phyloP scores from a whole-genome alignment of 2,888 invertebrate species.

The Hermaeophaga mercurialis region DNA sequence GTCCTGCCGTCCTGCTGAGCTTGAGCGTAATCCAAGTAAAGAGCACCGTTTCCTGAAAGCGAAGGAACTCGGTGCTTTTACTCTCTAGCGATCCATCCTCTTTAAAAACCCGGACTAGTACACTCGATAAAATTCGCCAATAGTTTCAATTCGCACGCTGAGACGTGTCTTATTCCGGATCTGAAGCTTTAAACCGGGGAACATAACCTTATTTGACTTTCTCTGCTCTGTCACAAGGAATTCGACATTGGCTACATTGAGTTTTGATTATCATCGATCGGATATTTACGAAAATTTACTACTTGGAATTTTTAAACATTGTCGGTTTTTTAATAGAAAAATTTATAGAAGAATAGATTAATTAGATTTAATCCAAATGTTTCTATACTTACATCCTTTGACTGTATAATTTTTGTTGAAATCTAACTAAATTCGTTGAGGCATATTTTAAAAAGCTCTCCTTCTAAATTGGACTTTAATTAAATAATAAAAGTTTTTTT shows the following conservation, averaged over 20 bases:
- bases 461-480: too few relatives aligned
- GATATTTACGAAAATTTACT: constrained; percentile 10
- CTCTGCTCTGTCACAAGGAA: constrained; percentile 12
- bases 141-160: constrained; percentile 35
- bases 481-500: too few relatives aligned
- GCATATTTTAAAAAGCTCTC: too few relatives aligned
- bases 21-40: constrained; percentile 38
- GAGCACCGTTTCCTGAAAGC: constrained; percentile 36
- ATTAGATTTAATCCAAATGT: too few relatives aligned
- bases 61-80: too few relatives aligned
- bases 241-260: constrained; percentile 10
- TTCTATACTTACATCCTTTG: too few relatives aligned
- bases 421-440: too few relatives aligned
- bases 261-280: constrained; percentile 4
- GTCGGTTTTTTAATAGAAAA: too few relatives aligned
- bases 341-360: too few relatives aligned
- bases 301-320: too few relatives aligned
- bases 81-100: constrained; percentile 40
- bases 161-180: constrained; percentile 29
- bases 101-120: constrained; percentile 37
- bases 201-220: constrained; percentile 29
- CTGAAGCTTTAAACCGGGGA: constrained; percentile 27
- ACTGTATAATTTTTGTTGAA: too few relatives aligned
- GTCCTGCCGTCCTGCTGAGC: constrained; percentile 33
- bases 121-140: constrained; percentile 35